These are phyloP conservation scores for Eupeodes luniger DNA, from an alignment of 2,888 invertebrate genomes.

Conservation along the genomic window DNA sequence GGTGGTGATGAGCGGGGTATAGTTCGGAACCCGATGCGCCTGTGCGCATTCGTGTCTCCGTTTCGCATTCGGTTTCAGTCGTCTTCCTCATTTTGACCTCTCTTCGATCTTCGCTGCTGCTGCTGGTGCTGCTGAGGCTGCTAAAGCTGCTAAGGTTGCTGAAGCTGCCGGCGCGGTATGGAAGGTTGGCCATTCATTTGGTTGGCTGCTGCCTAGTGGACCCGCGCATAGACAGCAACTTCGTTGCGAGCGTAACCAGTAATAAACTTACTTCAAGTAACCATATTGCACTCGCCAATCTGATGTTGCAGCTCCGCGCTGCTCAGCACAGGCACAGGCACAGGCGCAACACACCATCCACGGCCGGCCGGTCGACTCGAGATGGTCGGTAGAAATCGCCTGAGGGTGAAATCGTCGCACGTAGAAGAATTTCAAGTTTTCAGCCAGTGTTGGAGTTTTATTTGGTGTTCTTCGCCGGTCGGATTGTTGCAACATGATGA, in stretches of 20 bases:
- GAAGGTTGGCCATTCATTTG: conserved; percentile 84
- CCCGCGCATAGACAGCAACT: conserved; percentile 70
- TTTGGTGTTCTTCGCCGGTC: conserved; percentile 54
- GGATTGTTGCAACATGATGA: conserved; percentile 33
- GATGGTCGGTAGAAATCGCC: conserved; percentile 72
- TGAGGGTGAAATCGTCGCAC: conserved; percentile 76
- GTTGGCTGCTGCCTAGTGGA: conserved; percentile 81
- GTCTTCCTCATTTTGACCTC: conserved; percentile 77
- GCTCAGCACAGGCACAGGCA: conserved; percentile 14
- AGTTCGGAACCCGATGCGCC: conserved; percentile 48
- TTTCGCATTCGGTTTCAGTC: conserved; percentile 49
- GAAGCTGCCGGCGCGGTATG: conserved; percentile 80
- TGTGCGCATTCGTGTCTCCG: conserved; percentile 74
- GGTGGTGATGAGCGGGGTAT: conserved; percentile 49
- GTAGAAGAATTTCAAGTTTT: conserved; percentile 76
- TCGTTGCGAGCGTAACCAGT: conserved; percentile 76
- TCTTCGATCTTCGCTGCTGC: conserved; percentile 78
- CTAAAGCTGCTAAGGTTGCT: conserved; percentile 44
- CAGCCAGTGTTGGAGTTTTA: conserved; percentile 63
- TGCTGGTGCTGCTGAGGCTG: conserved; percentile 77
- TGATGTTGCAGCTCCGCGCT: conserved; percentile 75
- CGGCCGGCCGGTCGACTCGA: not conserved
- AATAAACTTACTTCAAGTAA: conserved; percentile 75
- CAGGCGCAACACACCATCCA: conserved; percentile 2
- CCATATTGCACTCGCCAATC: conserved; percentile 76